These are phyloP conservation scores for Keiferia lycopersicella DNA, from an alignment of 2,888 invertebrate genomes.

Conservation along the genomic window DNA sequence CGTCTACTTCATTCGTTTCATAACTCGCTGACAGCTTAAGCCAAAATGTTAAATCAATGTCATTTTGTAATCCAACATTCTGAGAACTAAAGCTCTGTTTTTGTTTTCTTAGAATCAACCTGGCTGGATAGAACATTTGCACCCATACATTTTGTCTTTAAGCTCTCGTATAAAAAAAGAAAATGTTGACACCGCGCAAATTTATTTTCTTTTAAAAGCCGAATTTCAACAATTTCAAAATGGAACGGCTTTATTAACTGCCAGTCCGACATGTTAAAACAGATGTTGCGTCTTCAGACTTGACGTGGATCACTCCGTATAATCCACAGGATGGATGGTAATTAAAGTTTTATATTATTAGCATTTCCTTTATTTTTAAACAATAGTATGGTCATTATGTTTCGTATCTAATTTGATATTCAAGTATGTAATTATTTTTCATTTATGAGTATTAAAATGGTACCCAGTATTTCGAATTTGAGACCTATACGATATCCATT, in stretches of 20 bases:
- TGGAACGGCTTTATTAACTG: constrained; percentile 67
- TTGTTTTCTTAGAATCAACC: constrained; percentile 27
- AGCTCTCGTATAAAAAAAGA: constrained; percentile 19
- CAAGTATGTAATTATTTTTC: no score
- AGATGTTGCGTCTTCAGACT: constrained; percentile 74
- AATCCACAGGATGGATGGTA: not conserved
- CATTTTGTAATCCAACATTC: constrained; percentile 22
- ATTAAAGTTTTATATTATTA: not conserved
- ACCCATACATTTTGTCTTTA: constrained; percentile 22
- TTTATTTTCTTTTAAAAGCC: constrained; percentile 28
- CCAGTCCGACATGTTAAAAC: constrained; percentile 72
- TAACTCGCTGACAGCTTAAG: constrained; percentile 19
- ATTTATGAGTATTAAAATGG: no score
- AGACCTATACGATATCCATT: no score
- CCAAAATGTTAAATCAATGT: constrained; percentile 32
- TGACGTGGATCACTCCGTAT: constrained; percentile 52
- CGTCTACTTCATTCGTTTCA: constrained; percentile 16
- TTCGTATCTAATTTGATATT: no score
- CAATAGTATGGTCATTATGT: no score
- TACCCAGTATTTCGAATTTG: no score
- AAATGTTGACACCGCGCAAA: constrained; percentile 26
- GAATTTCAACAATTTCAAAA: constrained; percentile 42
- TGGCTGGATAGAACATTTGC: not conserved
- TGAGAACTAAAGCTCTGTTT: constrained; percentile 19
- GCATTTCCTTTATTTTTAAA: not conserved